Percentiles rank a stretch among this genome's conserved stretches.
phyloP scores from a whole-genome alignment of 2,113 vertebrate genomes.

The Thinocorus orbignyianus region DNA sequence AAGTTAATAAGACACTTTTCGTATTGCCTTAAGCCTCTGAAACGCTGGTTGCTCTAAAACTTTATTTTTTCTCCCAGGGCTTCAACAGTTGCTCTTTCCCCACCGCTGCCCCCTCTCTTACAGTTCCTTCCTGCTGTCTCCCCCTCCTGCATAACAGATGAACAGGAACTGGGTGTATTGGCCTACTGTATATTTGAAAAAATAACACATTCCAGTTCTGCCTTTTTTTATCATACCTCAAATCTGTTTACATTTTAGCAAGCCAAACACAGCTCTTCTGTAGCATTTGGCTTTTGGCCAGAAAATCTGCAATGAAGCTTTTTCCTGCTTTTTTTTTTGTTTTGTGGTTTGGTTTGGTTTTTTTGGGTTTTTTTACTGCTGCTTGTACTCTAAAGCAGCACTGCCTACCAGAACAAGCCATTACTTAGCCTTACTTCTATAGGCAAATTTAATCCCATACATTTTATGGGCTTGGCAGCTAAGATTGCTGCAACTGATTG shows the following conservation, averaged over 20 bases:
- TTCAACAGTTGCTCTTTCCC: neutral
- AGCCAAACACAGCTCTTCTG: neutral
- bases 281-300: neutral
- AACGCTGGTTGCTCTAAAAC: neutral
- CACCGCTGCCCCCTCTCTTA: neutral
- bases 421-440: neutral
- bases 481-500: neutral
- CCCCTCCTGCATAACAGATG: neutral
- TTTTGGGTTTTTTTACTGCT: neutral
- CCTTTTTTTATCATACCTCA: neutral
- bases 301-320: neutral
- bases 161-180: neutral
- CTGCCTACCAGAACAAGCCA: neutral
- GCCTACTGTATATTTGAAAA: neutral
- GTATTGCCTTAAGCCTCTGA: neutral
- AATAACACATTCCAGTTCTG: neutral
- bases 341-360: no score
- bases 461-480: neutral
- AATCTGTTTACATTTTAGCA: neutral
- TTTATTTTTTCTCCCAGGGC: neutral
- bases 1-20: neutral
- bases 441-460: neutral
- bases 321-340: neutral
- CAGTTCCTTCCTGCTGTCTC: neutral
- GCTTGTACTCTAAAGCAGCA: neutral